These are phyloP conservation scores for Apotomis betuletana DNA, from an alignment of 2,888 invertebrate species.

Conservation along the genomic window DNA sequence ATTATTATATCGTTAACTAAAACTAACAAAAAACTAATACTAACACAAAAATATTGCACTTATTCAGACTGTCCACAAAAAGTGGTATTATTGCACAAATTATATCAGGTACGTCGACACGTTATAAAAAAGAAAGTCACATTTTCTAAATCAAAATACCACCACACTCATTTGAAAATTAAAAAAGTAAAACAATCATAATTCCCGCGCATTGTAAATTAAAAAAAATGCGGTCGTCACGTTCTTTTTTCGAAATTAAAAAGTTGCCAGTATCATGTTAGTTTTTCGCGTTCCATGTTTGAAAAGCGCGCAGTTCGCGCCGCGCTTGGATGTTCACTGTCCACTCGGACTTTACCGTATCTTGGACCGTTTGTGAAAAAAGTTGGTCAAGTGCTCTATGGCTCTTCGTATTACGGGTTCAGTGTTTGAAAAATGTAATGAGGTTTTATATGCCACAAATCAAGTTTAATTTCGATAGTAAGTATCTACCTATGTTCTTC, in stretches of 20 bases:
- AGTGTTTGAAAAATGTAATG: conserved; percentile 19
- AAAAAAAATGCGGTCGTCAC: conserved; percentile 46
- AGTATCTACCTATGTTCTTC: background rate
- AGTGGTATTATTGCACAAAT: conserved; percentile 73
- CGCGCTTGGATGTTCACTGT: conserved; percentile 53
- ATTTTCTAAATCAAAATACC: conserved; percentile 29
- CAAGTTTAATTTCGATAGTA: background rate
- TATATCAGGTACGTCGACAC: conserved; percentile 48
- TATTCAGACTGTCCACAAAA: conserved; percentile 73
- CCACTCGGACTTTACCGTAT: conserved; percentile 51
- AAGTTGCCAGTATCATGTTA: conserved; percentile 34
- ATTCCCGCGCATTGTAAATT: conserved; percentile 38
- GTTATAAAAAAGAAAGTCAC: conserved; percentile 43
- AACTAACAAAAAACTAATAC: conserved; percentile 52
- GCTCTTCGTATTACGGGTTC: conserved; percentile 33
- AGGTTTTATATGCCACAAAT: conserved; percentile 7
- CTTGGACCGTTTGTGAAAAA: conserved; percentile 39
- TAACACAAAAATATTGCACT: conserved; percentile 70
- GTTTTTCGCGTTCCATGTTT: conserved; percentile 52
- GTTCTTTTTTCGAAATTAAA: conserved; percentile 19
- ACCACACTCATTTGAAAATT: conserved; percentile 7
- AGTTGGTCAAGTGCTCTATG: conserved; percentile 39
- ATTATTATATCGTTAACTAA: conserved; percentile 58
- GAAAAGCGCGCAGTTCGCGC: conserved; percentile 59
- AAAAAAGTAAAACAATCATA: conserved; percentile 47